Percentiles rank a stretch among this genome's conserved stretches.
Conservation (phyloP, 35 echinoderm and acorn worm species). For the Hemicentrotus pulcherrimus region DNA sequence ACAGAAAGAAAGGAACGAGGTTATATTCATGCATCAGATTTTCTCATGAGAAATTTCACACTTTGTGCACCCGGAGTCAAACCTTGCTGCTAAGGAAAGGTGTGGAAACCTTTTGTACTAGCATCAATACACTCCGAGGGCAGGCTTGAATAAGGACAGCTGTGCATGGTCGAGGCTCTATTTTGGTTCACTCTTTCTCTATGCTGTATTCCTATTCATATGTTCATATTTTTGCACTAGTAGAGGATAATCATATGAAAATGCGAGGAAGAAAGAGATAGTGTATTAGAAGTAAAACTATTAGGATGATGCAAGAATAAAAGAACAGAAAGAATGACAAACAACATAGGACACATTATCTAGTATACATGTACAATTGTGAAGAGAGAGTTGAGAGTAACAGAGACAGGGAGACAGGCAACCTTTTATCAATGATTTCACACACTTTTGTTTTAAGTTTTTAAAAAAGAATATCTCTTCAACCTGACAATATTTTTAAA, state of each 20-base stretch:
- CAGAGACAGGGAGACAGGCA: not conserved
- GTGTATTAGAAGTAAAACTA: not conserved
- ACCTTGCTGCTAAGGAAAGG: conserved; percentile 37
- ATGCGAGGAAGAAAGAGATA: not conserved
- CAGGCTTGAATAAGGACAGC: conserved; percentile 16
- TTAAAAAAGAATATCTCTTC: not conserved
- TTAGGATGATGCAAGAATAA: not conserved
- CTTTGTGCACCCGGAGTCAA: conserved; percentile 27
- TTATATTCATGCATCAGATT: not conserved
- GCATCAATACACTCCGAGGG: not conserved
- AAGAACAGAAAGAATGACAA: not conserved
- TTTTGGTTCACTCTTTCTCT: not conserved
- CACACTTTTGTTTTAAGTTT: not conserved
- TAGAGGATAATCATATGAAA: not conserved
- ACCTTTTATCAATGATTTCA: not conserved
- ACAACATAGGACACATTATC: no score
- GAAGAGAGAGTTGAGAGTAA: not conserved
- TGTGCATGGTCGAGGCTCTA: not conserved
- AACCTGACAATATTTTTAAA: not conserved
- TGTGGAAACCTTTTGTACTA: not conserved
- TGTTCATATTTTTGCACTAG: not conserved
- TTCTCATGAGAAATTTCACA: conserved; percentile 42
- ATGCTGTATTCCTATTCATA: not conserved
- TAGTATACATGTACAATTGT: no score
- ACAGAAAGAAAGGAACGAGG: not conserved